A percentile compares a stretch with the other conserved stretches of the same genome.
phyloP scores from a whole-genome alignment of 2,888 invertebrate genomes.

The Drosophila ezoana region DNA sequence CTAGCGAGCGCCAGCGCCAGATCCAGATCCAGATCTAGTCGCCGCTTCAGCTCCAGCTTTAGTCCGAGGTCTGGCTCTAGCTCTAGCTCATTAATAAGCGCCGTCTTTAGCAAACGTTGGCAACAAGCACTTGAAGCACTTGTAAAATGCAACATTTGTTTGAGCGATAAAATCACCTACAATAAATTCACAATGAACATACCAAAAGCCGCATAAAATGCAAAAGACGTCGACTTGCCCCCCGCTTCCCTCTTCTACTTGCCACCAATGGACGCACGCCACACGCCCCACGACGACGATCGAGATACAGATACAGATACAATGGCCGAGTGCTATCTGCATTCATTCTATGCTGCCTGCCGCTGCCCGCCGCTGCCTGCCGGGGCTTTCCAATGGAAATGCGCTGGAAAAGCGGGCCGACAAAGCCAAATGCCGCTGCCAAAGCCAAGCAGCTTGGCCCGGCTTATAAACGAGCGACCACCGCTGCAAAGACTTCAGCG shows the following conservation, averaged over 20 bases:
- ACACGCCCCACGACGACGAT: slow-evolving; percentile 55
- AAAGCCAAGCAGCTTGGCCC: slow-evolving; percentile 24
- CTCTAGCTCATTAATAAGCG: slow-evolving; percentile 77
- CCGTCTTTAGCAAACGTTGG: slow-evolving; percentile 75
- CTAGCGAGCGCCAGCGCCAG: slow-evolving; percentile 22
- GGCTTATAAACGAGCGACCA: slow-evolving; percentile 70
- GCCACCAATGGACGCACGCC: slow-evolving; percentile 42
- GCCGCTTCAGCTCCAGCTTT: slow-evolving; percentile 15
- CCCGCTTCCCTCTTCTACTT: background rate
- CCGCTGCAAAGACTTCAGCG: slow-evolving; percentile 75
- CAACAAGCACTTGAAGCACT: slow-evolving; percentile 78
- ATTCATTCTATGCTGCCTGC: slow-evolving; percentile 54
- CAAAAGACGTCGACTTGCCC: slow-evolving; percentile 41
- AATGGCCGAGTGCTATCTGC: slow-evolving; percentile 55
- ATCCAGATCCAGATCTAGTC: slow-evolving; percentile 56
- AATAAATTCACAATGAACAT: slow-evolving; percentile 84
- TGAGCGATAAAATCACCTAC: slow-evolving; percentile 83
- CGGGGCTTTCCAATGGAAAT: slow-evolving; percentile 56
- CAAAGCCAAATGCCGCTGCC: slow-evolving; percentile 41
- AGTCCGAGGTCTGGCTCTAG: slow-evolving; percentile 17
- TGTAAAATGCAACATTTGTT: slow-evolving; percentile 83
- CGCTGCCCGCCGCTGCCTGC: slow-evolving; percentile 25
- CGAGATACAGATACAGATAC: slow-evolving; percentile 60
- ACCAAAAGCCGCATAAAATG: slow-evolving; percentile 78
- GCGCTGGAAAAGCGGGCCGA: slow-evolving; percentile 38